Conservation (phyloP, 2,888 invertebrate genomes). For the Esperia sulphurella region DNA sequence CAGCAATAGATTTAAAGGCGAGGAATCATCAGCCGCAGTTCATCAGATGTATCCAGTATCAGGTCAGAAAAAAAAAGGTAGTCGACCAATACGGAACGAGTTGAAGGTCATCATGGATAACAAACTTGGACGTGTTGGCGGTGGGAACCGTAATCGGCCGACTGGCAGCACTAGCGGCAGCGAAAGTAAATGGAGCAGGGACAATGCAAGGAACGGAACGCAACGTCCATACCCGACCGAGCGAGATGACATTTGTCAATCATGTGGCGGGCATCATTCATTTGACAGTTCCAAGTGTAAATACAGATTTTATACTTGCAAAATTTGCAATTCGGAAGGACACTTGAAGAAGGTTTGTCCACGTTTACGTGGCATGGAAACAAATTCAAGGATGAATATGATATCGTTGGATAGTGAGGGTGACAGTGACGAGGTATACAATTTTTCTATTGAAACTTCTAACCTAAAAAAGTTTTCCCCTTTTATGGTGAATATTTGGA, state of each 20-base stretch:
- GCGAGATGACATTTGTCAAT: slow-evolving; percentile 1
- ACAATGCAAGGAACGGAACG: background rate
- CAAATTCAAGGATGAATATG: background rate
- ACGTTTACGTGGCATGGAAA: background rate
- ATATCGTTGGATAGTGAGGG: background rate
- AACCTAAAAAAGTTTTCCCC: background rate
- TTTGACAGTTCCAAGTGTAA: slow-evolving; percentile 5
- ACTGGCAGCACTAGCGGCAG: background rate
- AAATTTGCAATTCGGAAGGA: slow-evolving; percentile 6
- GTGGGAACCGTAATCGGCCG: background rate
- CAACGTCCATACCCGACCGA: slow-evolving; percentile 2
- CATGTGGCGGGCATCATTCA: slow-evolving; percentile 7
- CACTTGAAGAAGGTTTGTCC: slow-evolving; percentile 9
- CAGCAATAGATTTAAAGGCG: background rate
- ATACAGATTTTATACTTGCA: slow-evolving; percentile 10
- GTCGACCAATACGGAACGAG: background rate
- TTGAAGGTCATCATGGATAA: background rate
- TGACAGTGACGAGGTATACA: background rate
- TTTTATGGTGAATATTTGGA: background rate
- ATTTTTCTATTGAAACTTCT: background rate
- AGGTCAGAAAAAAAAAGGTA: background rate
- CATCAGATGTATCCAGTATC: background rate
- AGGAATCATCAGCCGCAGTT: background rate
- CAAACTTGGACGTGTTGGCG: background rate
- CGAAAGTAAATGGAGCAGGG: too few species aligned